Evolutionary conservation across 2,888 invertebrate genomes (phyloP), one percentile per base, ranked within the genome.

Genomic region (Copidosoma aretas): DNA sequence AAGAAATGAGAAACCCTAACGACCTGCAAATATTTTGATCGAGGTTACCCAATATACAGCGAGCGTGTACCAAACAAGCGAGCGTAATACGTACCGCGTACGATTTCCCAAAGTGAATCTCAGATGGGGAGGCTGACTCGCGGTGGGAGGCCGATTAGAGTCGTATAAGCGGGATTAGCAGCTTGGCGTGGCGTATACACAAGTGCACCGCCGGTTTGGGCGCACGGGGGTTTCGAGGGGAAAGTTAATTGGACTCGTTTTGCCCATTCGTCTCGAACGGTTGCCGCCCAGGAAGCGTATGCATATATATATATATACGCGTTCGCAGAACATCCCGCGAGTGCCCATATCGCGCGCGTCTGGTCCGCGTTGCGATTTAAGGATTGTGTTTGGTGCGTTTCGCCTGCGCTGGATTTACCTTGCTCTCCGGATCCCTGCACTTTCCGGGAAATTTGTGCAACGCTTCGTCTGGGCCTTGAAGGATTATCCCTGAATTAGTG

Each of bases 201-300:
- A n/a, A n/a, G n/a, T n/a, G 32, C 8, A 8, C 32, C 32, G 32
- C 8, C 3, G 52, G 19, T 52, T 21, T 52, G 19, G 19, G 5
- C 3, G 52, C 52, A 32, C 4, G 32, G 32, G 32, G 2, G 2
- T 19, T 22, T n/a, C n/a, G n/a, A n/a, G 53, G 8, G 53, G 59
- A 63, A 68, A 71, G 71, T 72, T 66, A 71, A 73, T 73, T 71
- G 66, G 75, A 73, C 77, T 74, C 75, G 74, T 76, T 75, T 73
- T 62, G 67, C 66, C 69, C 60, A 68, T 63, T 73, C 67, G 60
- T 63, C 66, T 59, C 71, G 71, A 70, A 64, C 72, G 71, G 73
- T 73, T 74, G 68, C 73, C 58, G 57, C 57, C 60, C 64, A 72
- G 72, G 73, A 67, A 64, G 67, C 63, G 66, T 39, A 64, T 54